A percentile compares a stretch with the other conserved stretches of the same genome.
Evolutionary conservation across 2,797 vertebrate genomes (phyloP).

Genomic region (Diplodus puntazzo): DNA sequence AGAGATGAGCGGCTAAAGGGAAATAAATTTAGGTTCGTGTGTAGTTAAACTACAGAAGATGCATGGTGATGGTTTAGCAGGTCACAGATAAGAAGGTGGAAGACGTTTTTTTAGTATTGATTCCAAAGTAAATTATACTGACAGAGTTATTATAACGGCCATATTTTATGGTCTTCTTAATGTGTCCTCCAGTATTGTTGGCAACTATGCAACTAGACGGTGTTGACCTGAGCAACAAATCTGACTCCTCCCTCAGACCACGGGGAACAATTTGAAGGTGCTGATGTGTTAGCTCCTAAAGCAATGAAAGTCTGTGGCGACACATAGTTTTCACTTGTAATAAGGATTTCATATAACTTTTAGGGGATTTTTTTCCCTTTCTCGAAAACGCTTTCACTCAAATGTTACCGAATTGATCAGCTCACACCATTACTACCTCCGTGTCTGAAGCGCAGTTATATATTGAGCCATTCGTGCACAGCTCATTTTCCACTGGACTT

Average conservation of each 20-base stretch:
- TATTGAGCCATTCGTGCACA: background rate
- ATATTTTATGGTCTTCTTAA: slow-evolving; percentile 31
- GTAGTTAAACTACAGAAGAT: slow-evolving; percentile 5
- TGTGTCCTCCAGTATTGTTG: slow-evolving; percentile 27
- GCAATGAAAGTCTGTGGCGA: background rate
- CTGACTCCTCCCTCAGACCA: slow-evolving; percentile 20
- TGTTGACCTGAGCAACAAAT: slow-evolving; percentile 44
- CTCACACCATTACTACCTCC: background rate
- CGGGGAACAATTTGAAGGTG: slow-evolving; percentile 28
- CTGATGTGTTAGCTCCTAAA: slow-evolving; percentile 28
- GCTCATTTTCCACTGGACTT: background rate
- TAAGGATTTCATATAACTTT: slow-evolving; percentile 25
- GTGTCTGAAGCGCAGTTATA: background rate
- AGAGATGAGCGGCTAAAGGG: background rate
- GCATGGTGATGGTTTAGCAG: slow-evolving; percentile 1
- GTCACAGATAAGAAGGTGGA: slow-evolving; percentile 17
- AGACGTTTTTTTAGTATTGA: slow-evolving; percentile 22
- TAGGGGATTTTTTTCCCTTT: background rate
- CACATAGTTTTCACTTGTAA: slow-evolving; percentile 3
- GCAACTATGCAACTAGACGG: slow-evolving; percentile 11
- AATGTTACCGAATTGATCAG: background rate
- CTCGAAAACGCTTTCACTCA: background rate
- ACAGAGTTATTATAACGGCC: slow-evolving; percentile 22
- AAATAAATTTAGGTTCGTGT: background rate
- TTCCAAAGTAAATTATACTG: slow-evolving; percentile 33